Conservation (phyloP, 2,888 invertebrate genomes). For the Cheilosia grossa region DNA sequence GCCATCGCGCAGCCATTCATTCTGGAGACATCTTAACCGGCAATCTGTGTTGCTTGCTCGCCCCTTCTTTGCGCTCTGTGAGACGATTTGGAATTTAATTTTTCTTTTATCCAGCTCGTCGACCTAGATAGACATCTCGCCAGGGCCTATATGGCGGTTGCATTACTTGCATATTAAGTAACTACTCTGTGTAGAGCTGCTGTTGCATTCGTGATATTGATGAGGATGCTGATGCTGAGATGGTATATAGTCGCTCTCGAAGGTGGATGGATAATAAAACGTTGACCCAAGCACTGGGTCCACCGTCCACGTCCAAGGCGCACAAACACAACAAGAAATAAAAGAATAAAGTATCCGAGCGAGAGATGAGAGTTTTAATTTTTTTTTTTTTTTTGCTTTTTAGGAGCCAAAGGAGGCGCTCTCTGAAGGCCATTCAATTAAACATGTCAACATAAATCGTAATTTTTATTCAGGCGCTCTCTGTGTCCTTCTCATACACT, state of each 20-base stretch:
- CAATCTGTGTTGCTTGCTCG: slow-evolving; percentile 52
- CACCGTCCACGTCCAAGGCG: slow-evolving; percentile 60
- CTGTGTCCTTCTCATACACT: slow-evolving; percentile 54
- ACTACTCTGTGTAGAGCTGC: slow-evolving; percentile 49
- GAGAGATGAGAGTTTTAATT: slow-evolving; percentile 31
- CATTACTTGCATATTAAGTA: slow-evolving; percentile 81
- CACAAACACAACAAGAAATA: slow-evolving; percentile 16
- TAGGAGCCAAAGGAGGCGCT: slow-evolving; percentile 66
- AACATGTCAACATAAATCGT: slow-evolving; percentile 75
- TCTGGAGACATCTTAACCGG: slow-evolving; percentile 70
- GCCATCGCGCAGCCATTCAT: slow-evolving; percentile 55
- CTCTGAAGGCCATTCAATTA: slow-evolving; percentile 72
- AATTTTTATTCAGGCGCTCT: slow-evolving; percentile 70
- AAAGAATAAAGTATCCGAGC: slow-evolving; percentile 27
- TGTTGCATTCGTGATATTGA: slow-evolving; percentile 71
- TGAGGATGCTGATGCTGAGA: slow-evolving; percentile 65
- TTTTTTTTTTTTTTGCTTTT: slow-evolving; percentile 24
- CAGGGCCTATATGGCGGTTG: slow-evolving; percentile 75
- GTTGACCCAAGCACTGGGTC: slow-evolving; percentile 69
- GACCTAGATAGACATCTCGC: slow-evolving; percentile 72
- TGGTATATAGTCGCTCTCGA: slow-evolving; percentile 62
- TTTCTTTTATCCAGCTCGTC: slow-evolving; percentile 62
- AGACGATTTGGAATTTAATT: slow-evolving; percentile 57
- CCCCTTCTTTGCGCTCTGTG: slow-evolving; percentile 9
- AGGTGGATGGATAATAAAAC: slow-evolving; percentile 75